phyloP scores from a whole-genome alignment of 2,888 invertebrate genomes.

The Latheticus oryzae region DNA sequence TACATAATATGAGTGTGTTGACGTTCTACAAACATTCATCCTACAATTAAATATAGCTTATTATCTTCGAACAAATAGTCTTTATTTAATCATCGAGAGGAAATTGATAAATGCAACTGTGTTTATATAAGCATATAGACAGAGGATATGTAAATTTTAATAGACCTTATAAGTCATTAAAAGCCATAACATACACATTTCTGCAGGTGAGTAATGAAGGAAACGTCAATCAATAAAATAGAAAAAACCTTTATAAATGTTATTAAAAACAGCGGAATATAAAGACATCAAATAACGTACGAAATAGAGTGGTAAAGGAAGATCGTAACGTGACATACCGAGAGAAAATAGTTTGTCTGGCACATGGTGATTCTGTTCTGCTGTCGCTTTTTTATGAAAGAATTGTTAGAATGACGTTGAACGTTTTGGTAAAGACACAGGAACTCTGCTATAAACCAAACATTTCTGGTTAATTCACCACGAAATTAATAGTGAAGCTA shows the following conservation, averaged over 20 bases:
- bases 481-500: constrained; percentile 3
- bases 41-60: constrained; percentile 2
- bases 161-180: not conserved
- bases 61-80: constrained; percentile 3
- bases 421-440: constrained; percentile 22
- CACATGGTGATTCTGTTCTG: constrained; percentile 31
- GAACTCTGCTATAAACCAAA: constrained; percentile 16
- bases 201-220: constrained; percentile 23
- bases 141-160: not conserved
- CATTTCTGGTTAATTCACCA: constrained; percentile 26
- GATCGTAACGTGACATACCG: constrained; percentile 20
- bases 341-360: constrained; percentile 37
- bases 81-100: constrained; percentile 1
- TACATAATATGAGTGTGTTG: not conserved
- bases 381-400: constrained; percentile 27
- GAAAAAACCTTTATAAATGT: too few relatives aligned
- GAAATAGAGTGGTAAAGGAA: constrained; percentile 29
- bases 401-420: constrained; percentile 32
- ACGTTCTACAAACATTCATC: not conserved
- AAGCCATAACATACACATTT: constrained; percentile 5
- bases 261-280: constrained; percentile 23
- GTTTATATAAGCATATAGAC: constrained; percentile 1
- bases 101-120: constrained; percentile 20
- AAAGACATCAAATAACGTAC: constrained; percentile 16
- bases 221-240: constrained; percentile 22